Conservation (phyloP, 2,797 vertebrate genomes). For the Pipistrellus nathusii region DNA sequence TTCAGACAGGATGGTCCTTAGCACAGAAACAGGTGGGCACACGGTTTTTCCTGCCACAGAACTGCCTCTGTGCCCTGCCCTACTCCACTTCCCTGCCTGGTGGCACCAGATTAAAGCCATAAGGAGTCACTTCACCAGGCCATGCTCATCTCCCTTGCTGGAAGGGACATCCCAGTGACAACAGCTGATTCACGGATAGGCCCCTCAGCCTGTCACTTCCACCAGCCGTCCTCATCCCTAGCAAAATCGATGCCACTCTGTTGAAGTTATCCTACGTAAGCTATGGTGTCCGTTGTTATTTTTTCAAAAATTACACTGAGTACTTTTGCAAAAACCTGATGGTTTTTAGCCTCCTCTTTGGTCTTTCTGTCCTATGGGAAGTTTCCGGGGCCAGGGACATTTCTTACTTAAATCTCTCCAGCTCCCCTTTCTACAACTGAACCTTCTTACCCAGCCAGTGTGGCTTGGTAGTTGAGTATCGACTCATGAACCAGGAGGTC, state of each 20-base stretch:
- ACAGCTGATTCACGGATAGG: background rate
- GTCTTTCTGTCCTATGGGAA: background rate
- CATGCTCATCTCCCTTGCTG: background rate
- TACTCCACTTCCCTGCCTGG: accelerated
- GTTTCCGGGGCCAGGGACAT: background rate
- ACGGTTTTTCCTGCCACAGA: background rate
- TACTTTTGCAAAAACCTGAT: background rate
- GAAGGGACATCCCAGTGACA: background rate
- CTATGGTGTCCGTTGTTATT: background rate
- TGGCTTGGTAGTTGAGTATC: too few relatives aligned
- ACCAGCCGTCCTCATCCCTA: background rate
- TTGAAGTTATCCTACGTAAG: background rate
- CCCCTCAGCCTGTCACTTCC: background rate
- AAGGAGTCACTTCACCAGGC: background rate
- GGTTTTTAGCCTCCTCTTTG: background rate
- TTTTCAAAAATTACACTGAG: background rate
- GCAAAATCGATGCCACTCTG: background rate
- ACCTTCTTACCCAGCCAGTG: background rate
- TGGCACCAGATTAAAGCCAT: background rate
- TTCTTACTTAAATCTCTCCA: background rate
- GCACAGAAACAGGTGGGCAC: accelerated
- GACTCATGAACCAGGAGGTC: too few relatives aligned
- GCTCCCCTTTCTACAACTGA: background rate
- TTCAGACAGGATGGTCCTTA: background rate
- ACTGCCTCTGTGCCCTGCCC: background rate